Evolutionary conservation across 1,140 invertebrate genomes (phyloP).

Genomic region (Eupristina koningsbergeri): DNA sequence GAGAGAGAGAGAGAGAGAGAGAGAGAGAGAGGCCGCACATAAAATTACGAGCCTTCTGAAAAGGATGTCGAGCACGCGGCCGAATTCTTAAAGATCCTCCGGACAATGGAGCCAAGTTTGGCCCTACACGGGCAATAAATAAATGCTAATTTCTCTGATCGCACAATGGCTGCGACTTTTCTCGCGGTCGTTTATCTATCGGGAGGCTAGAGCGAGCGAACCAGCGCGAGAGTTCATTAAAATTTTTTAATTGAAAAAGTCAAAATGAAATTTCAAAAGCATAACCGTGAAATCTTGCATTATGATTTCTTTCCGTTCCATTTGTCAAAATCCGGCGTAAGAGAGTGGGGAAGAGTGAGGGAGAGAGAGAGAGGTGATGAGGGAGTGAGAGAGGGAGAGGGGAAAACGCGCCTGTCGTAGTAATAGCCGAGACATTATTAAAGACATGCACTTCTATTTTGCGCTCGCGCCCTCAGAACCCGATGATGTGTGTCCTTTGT

Average conservation of each 20-base stretch:
- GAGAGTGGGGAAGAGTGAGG: not conserved
- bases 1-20: slow-evolving; percentile 2
- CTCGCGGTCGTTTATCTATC: slow-evolving; percentile 24
- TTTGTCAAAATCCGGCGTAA: slow-evolving; percentile 40
- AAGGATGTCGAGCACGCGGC: slow-evolving; percentile 6
- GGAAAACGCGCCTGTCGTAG: not conserved
- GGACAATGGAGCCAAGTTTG: slow-evolving; percentile 14
- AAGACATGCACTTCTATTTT: slow-evolving; percentile 35
- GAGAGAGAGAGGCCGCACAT: not conserved
- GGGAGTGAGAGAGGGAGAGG: not conserved
- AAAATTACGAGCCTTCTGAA: slow-evolving; percentile 14
- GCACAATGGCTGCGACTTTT: slow-evolving; percentile 37
- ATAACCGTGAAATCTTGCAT: slow-evolving; percentile 34
- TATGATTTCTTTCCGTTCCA: slow-evolving; percentile 40
- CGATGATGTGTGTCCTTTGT: slow-evolving; percentile 35
- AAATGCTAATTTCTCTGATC: slow-evolving; percentile 45
- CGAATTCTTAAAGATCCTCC: slow-evolving; percentile 13
- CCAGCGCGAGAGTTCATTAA: slow-evolving; percentile 35
- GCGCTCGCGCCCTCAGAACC: not conserved
- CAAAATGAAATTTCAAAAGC: slow-evolving; percentile 44
- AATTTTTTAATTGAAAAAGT: slow-evolving; percentile 50
- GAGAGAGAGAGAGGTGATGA: not conserved
- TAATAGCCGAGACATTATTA: slow-evolving; percentile 42
- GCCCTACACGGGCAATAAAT: slow-evolving; percentile 34
- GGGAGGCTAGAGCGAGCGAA: not conserved